Evolutionary conservation across 2,797 vertebrate genomes (phyloP).

Genomic region (Rhinoraja longicauda): DNA sequence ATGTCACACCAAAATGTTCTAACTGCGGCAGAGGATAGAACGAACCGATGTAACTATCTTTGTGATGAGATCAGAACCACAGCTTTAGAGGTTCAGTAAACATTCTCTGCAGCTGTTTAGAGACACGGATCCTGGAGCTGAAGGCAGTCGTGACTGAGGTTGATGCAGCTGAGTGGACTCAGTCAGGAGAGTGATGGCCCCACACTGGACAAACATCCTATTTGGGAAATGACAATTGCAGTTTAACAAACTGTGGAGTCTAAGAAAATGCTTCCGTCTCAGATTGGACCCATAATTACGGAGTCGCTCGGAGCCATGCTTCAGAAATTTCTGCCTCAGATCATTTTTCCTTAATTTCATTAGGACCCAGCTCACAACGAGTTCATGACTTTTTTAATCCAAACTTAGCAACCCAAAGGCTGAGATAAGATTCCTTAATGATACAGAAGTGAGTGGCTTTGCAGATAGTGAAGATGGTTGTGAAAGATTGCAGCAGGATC

Average conservation of each 20-base stretch:
- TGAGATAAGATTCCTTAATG: background rate
- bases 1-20: background rate
- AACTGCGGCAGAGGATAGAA: background rate
- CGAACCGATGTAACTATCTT: background rate
- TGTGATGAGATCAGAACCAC: conserved; percentile 1
- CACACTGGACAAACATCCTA: background rate
- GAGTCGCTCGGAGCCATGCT: background rate
- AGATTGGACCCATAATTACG: background rate
- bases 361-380: background rate
- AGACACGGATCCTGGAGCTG: background rate
- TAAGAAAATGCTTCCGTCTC: background rate
- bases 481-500: too few species aligned
- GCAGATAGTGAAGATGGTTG: too few species aligned
- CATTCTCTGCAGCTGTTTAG: background rate
- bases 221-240: background rate
- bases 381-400: conserved; percentile 1
- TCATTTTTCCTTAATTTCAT: background rate
- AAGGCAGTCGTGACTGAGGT: background rate
- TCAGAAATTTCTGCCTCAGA: background rate
- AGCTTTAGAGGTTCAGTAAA: background rate
- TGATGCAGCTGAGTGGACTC: background rate
- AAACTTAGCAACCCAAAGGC: background rate
- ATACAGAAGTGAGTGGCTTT: too few species aligned
- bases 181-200: background rate
- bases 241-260: background rate